These are phyloP conservation scores for Tricholaema leucomelas DNA, from an alignment of 2,113 vertebrate genomes.

Conservation along the genomic window DNA sequence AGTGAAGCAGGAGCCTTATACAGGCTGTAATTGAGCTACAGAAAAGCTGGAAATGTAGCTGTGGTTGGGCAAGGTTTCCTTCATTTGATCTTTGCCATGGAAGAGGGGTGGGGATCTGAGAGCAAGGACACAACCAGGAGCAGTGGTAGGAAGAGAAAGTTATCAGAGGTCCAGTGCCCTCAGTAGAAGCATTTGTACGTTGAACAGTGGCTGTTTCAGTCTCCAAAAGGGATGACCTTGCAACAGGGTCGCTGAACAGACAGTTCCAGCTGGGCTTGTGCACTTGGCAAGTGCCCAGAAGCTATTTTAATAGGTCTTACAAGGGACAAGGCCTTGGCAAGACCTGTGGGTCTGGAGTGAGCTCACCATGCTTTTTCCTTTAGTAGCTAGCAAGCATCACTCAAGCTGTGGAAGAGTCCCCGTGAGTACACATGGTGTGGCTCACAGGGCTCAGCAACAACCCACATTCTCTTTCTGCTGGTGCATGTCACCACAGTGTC, in stretches of 20 bases:
- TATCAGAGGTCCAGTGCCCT: not conserved
- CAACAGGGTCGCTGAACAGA: not conserved
- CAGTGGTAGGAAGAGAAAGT: fast-evolving
- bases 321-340: not conserved
- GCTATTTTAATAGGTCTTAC: slow-evolving; percentile 29
- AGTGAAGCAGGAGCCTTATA: not conserved
- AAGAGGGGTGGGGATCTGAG: not conserved
- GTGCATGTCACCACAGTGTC: fast-evolving
- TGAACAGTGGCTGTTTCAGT: not conserved
- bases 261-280: slow-evolving; percentile 21
- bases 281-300: not conserved
- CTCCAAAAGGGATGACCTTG: slow-evolving; percentile 29
- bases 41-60: not conserved
- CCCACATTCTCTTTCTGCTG: not conserved
- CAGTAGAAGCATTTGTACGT: fast-evolving
- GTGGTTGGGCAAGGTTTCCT: not conserved
- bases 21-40: fast-evolving
- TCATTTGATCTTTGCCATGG: fast-evolving
- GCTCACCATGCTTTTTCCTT: not conserved
- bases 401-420: not conserved
- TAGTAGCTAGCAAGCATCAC: not conserved
- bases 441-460: not conserved
- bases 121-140: fast-evolving
- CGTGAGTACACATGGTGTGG: fast-evolving
- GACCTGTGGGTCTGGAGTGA: not conserved